Base-by-base conservation (phyloP, 2,888 invertebrate genomes). In the Dolichomitus sp. region DNA sequence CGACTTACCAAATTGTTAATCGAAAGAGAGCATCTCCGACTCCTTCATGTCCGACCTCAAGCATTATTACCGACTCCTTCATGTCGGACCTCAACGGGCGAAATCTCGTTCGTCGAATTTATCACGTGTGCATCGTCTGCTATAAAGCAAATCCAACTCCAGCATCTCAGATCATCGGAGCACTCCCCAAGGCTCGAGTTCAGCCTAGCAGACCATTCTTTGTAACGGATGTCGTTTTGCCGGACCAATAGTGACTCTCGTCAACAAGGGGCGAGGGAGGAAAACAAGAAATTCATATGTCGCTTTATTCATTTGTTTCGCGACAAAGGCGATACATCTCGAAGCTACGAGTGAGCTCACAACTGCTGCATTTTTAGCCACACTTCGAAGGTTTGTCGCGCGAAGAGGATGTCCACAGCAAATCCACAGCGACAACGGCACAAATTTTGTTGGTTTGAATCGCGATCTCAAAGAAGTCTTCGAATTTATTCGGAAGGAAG, bases 381-480 rank as follows among this genome's bases (percentile, higher is more conserved):
- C 85, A 0, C 72, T 87, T 11, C 48, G 79, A 63, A 70, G 88
- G 14, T 88, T 89, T 59, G 76, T 84, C 0, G 78, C 81, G 17
- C 70, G 87, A 45, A 54, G 88, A 42, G 87, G 89, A 2, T 37
- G 65, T 17, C 83, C 83, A 7, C 57, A 59, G 2, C 69, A 80
- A 23, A 73, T 87, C 9, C 57, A 78, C 57, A 87, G 86, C 50
- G 88, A 91, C 61, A 86, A 86, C 33, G 89, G 87, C 0, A 87
- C 85, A 11, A 90, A 89, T 65, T 90, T 90, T 61, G 81, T 88
- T 2, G 90, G 89, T 4, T 88, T 88, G 0, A 45, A 80, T 42
- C 80, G 84, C 11, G 84, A 85, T 37, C 69, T 88, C 9, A 63
- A 80, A 17, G 80, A 85, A 30, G 2, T 86, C 3, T 66, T 42